Evolutionary conservation across 2,113 vertebrate species (phyloP).

Genomic region (Donacobius atricapilla): DNA sequence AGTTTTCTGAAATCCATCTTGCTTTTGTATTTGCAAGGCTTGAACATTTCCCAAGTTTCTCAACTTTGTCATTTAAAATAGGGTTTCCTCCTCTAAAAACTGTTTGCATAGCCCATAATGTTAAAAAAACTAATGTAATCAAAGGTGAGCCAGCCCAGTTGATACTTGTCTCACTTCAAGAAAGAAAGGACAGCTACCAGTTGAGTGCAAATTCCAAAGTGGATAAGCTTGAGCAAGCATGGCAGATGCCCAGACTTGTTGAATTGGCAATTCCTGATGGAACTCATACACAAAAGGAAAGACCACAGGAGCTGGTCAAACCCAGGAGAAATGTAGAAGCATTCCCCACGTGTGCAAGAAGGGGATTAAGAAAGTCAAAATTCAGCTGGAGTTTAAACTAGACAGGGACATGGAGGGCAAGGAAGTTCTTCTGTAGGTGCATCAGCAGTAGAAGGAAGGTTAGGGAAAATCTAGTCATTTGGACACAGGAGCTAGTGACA

Average conservation of each 20-base stretch:
- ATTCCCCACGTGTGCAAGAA: background rate
- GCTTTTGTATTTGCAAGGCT: background rate
- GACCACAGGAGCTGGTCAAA: background rate
- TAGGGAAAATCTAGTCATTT: background rate
- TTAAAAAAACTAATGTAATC: background rate
- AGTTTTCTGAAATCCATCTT: background rate
- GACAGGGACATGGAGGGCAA: background rate
- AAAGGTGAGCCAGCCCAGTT: background rate
- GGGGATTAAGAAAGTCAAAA: background rate
- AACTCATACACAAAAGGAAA: background rate
- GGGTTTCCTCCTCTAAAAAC: background rate
- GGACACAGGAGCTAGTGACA: background rate
- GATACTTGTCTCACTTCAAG: background rate
- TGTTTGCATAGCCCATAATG: background rate
- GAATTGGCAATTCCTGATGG: background rate
- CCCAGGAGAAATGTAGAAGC: background rate
- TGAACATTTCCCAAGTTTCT: background rate
- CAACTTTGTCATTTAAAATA: background rate
- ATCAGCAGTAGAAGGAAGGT: background rate
- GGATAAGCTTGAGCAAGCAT: background rate
- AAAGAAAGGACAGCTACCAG: background rate
- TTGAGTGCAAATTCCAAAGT: background rate
- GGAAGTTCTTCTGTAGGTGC: background rate
- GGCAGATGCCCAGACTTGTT: background rate
- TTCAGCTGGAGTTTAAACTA: background rate